Percentiles rank a stretch among this genome's conserved stretches.
Conservation (phyloP, 2,888 invertebrate species). For the Cryptops parisi region DNA sequence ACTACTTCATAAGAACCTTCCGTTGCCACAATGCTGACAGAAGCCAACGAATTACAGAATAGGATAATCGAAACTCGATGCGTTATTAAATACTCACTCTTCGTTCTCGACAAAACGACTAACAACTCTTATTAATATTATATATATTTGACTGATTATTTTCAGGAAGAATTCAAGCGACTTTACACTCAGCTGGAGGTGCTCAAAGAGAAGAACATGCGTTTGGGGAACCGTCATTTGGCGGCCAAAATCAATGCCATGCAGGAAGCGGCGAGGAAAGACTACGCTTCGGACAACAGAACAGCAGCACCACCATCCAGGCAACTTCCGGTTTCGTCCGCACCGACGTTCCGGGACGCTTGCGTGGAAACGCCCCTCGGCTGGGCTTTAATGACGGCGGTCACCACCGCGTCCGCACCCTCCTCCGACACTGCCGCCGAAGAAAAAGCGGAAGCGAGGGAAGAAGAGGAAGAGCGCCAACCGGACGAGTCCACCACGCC, state of each 20-base stretch:
- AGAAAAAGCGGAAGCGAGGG: too few relatives aligned
- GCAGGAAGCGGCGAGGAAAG: constrained; percentile 47
- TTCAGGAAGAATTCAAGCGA: constrained; percentile 65
- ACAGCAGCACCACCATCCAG: not conserved
- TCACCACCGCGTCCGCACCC: not conserved
- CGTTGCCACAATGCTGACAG: constrained; percentile 1
- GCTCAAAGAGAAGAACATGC: constrained; percentile 60
- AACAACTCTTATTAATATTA: too few relatives aligned
- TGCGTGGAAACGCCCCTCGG: not conserved
- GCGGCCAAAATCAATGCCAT: constrained; percentile 62
- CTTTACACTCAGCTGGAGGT: constrained; percentile 63
- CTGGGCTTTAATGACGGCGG: not conserved
- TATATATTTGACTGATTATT: constrained; percentile 19
- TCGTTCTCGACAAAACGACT: too few relatives aligned
- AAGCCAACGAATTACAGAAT: too few relatives aligned
- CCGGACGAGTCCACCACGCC: too few relatives aligned
- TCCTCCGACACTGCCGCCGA: too few relatives aligned
- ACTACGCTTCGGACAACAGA: not conserved
- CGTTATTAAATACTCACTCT: too few relatives aligned
- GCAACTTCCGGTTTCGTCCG: not conserved
- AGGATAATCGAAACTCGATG: too few relatives aligned
- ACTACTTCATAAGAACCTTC: too few relatives aligned
- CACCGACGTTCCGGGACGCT: not conserved
- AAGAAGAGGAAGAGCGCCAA: too few relatives aligned
- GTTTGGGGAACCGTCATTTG: constrained; percentile 55